phyloP scores from a whole-genome alignment of 2,113 vertebrate genomes.

The Triplophysa tibetana region DNA sequence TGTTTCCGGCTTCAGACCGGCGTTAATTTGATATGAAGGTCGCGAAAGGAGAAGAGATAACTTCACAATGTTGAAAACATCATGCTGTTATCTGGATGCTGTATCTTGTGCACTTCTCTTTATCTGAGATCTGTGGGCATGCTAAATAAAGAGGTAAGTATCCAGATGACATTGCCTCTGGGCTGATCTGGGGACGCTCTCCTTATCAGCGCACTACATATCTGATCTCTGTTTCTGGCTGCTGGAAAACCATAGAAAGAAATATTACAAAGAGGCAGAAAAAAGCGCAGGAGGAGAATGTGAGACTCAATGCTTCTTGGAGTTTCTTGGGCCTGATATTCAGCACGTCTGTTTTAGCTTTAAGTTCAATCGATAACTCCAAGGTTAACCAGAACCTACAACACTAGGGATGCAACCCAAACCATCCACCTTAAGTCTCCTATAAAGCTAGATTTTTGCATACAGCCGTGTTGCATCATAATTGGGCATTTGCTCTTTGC shows the following conservation, averaged over 20 bases:
- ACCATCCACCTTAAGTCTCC: not conserved
- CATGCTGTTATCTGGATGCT: conserved; percentile 49
- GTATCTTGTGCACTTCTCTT: conserved; percentile 42
- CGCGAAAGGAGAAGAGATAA: conserved; percentile 48
- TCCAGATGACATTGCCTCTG: conserved; percentile 52
- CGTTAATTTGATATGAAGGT: conserved; percentile 55
- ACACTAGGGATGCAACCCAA: not conserved
- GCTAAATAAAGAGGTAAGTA: conserved; percentile 55
- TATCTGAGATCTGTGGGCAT: conserved; percentile 52
- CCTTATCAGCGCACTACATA: conserved; percentile 53
- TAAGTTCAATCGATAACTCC: not conserved
- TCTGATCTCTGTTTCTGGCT: conserved; percentile 48
- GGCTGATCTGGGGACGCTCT: conserved; percentile 43
- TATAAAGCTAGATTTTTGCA: not conserved
- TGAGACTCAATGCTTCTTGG: not conserved
- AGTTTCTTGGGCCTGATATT: not conserved
- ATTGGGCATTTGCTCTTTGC: not conserved
- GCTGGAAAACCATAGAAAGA: conserved; percentile 4
- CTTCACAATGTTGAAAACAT: conserved; percentile 51
- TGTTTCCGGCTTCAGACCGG: not conserved
- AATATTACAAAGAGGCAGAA: not conserved
- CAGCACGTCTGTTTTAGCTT: not conserved
- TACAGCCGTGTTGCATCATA: not conserved
- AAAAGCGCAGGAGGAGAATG: not conserved
- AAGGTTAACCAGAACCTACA: not conserved